Evolutionary conservation across 2,888 invertebrate species (phyloP), one percentile per base, ranked within the genome.

Genomic region (Pyrgus malvae): DNA sequence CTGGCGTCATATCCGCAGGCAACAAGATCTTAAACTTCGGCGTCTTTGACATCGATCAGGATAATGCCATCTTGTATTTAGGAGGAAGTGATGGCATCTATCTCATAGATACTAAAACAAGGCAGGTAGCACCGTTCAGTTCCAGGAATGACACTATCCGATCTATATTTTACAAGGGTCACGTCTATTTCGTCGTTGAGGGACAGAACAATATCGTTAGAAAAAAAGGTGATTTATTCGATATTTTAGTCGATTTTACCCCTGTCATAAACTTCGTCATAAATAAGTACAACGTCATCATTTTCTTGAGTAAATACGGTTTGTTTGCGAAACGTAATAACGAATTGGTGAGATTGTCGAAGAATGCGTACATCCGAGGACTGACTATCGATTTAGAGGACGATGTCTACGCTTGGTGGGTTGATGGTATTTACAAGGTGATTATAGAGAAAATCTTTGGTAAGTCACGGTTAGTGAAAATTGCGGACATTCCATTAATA

Each of bases 71-170:
- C 1, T 66, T 88, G 12, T 90, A 87, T 40, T 64, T 87, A 11
- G 89, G 88, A 0, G 87, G 89, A 0, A 75, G 74, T 27, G 77
- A 84, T 48, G 89, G 87, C 0, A 76, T 90, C 8, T 86, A 74
- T 14, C 66, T 71, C 1, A 58, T 84, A 25, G 77, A 81, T 14
- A 69, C 69, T 0, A 73, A 65, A 7, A 21, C 60, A 0, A 75
- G 74, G 7, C 74, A 67, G 19, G 61, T 83, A 1, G 62, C 62
- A 0, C 76, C 78, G 0, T 86, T 72, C 57, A 86, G 86, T 55
- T 83, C 86, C 7, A 69, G 72, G 7, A 84, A 81, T 0, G 85
- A 89, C 35, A 68, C 67, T 0, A 79, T 89, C 7, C 66, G 67
- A 1, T 76, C 70, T 38, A 17, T 90, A 3, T 79, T 81, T 58